Conservation (phyloP, 2,797 vertebrate genomes). For the Notolabrus celidotus region DNA sequence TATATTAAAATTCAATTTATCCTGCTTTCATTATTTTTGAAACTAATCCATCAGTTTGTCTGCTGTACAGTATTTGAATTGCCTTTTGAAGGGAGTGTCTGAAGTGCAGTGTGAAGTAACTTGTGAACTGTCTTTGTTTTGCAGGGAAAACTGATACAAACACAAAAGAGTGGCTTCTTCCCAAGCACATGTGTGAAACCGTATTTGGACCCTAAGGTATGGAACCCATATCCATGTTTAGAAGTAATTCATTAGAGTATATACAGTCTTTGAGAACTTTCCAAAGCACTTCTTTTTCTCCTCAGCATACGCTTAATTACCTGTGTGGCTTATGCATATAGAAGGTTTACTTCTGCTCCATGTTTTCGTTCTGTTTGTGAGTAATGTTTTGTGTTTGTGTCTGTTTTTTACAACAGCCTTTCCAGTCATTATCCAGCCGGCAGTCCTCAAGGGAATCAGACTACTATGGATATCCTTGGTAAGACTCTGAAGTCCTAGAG, state of each 20-base stretch:
- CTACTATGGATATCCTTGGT: conserved; percentile 95
- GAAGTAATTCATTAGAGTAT: neutral
- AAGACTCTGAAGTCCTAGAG: conserved; percentile 59
- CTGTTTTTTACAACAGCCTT: conserved; percentile 73
- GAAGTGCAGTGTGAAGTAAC: neutral
- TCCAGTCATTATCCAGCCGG: conserved; percentile 88
- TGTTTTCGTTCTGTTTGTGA: neutral
- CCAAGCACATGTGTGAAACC: conserved; percentile 95
- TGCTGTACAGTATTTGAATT: neutral
- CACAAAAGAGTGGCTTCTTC: conserved; percentile 94
- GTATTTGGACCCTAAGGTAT: conserved; percentile 94
- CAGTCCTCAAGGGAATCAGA: conserved; percentile 91
- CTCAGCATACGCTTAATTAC: conserved; percentile 13
- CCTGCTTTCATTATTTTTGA: neutral
- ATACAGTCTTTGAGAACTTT: neutral
- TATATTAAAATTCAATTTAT: neutral
- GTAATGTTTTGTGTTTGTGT: conserved; percentile 11
- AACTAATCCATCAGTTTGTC: neutral
- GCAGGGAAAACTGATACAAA: conserved; percentile 92
- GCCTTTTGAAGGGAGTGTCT: neutral
- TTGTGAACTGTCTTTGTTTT: conserved; percentile 6
- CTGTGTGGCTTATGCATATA: neutral
- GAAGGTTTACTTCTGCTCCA: neutral
- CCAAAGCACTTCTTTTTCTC: neutral
- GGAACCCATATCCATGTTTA: neutral